Base-by-base conservation (phyloP, 2,888 invertebrate genomes). In the Chymomyza caudatula region DNA sequence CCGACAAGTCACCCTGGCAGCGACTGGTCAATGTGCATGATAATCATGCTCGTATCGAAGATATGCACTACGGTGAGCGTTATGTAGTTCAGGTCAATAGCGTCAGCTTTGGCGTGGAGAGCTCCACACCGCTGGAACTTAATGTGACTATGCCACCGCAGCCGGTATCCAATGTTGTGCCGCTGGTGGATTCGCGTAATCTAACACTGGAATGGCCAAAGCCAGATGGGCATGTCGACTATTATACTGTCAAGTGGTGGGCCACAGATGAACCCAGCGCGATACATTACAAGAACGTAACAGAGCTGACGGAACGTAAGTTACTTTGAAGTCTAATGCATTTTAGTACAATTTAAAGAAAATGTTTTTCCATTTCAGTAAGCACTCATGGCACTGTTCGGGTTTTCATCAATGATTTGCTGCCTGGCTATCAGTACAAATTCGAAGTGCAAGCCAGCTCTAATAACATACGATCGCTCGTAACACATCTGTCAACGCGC, bases 161-260 rank as follows among this genome's bases (percentile, higher is more conserved):
- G 91, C 94, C 96, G 2, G 96, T 97, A n/a, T 92, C 94, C 23
- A 95, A 96, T 89, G 94, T 97, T 73, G 94, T 94, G 57, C 94
- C 94, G 29, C 91, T 96, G 72, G 94, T 96, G 57, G 97, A 97
- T 90, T 96, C 97, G 1, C 95, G 95, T 68, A 97, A 97, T 91
- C 94, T 97, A 52, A 97, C 97, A 20, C 92, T 97, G 73, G 96
- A 96, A 90, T 97, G 97, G 96, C 94, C 95, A n/a, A 92, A 95
- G 51, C 96, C 97, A 1, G 94, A 94, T 85, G 97, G 97, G 2
- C 93, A 96, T 77, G 95, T 97, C 37, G 97, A 97, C 89, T 93
- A 93, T 66, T 97, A 97, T 90, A 92, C 93, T 60, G 93, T 97
- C 60, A 93, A 93, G 74, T 97, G 96, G 96, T 93, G 94, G 93